These are phyloP conservation scores for Lepisosteus osseus DNA, from an alignment of 2,113 vertebrate genomes.

Conservation along the genomic window DNA sequence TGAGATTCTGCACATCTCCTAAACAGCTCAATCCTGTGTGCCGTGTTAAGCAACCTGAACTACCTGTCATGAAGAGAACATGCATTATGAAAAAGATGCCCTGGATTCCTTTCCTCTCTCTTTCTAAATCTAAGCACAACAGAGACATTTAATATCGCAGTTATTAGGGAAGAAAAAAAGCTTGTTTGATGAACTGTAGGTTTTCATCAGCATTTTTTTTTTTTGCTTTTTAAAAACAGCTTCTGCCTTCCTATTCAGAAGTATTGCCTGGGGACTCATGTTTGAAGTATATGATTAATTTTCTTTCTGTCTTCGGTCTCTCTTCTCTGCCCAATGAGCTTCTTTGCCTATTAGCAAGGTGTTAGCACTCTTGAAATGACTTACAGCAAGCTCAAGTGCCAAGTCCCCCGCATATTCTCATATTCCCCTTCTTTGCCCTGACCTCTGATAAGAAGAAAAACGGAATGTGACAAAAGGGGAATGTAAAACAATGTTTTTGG, in stretches of 20 bases:
- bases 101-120: too few relatives aligned
- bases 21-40: too few relatives aligned
- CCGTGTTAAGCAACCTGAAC: too few relatives aligned
- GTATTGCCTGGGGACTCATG: constrained; percentile 41
- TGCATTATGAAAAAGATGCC: too few relatives aligned
- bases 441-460: too few relatives aligned
- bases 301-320: constrained; percentile 47
- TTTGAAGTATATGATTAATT: constrained; percentile 62
- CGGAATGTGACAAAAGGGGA: too few relatives aligned
- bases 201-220: background rate
- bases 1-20: too few relatives aligned
- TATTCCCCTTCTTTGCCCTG: background rate
- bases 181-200: background rate
- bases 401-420: background rate
- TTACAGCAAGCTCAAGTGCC: background rate
- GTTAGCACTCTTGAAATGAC: constrained; percentile 27
- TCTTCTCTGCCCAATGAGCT: constrained; percentile 48
- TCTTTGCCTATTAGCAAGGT: constrained; percentile 55
- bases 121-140: background rate
- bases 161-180: background rate
- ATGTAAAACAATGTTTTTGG: too few relatives aligned
- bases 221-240: constrained; percentile 1
- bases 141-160: background rate
- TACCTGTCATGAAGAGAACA: too few relatives aligned
- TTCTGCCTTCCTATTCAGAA: constrained; percentile 31